A percentile compares a stretch with the other conserved stretches of the same genome.
phyloP scores from a whole-genome alignment of 35 echinoderm and acorn worm genomes.

The Anneissia japonica region DNA sequence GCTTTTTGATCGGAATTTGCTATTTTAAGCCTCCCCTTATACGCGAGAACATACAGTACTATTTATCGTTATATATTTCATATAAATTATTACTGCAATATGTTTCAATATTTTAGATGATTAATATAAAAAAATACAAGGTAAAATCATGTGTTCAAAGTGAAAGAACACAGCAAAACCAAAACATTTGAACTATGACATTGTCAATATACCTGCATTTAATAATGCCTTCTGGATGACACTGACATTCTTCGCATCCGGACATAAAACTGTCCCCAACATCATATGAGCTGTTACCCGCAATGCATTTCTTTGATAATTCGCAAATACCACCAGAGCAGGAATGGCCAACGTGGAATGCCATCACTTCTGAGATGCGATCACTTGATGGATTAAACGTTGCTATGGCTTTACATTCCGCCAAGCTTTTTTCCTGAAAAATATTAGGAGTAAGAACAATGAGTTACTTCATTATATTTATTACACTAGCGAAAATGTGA shows the following conservation, averaged over 20 bases:
- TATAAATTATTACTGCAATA: background rate
- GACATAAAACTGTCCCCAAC: slow-evolving; percentile 48
- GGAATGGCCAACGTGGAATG: slow-evolving; percentile 60
- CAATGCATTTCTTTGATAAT: slow-evolving; percentile 46
- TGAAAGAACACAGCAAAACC: background rate
- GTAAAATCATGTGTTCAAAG: background rate
- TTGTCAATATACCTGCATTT: slow-evolving; percentile 62
- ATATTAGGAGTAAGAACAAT: no score
- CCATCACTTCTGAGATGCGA: slow-evolving; percentile 52
- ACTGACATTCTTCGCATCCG: slow-evolving; percentile 69
- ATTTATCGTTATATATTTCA: background rate
- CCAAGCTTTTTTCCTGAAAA: slow-evolving; percentile 41
- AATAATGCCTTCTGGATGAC: slow-evolving; percentile 53
- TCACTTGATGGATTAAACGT: slow-evolving; percentile 22
- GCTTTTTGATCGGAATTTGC: no score
- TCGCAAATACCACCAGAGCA: slow-evolving; percentile 72
- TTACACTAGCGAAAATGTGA: no score
- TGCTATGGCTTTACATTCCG: slow-evolving; percentile 30
- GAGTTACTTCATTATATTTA: no score
- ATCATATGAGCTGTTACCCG: slow-evolving; percentile 33
- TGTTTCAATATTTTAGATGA: background rate
- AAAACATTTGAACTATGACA: background rate
- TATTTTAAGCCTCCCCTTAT: no score
- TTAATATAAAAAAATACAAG: background rate
- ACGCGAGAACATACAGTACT: no score